phyloP scores from a whole-genome alignment of 2,113 vertebrate genomes.

The Ophthalmolycus amberensis region DNA sequence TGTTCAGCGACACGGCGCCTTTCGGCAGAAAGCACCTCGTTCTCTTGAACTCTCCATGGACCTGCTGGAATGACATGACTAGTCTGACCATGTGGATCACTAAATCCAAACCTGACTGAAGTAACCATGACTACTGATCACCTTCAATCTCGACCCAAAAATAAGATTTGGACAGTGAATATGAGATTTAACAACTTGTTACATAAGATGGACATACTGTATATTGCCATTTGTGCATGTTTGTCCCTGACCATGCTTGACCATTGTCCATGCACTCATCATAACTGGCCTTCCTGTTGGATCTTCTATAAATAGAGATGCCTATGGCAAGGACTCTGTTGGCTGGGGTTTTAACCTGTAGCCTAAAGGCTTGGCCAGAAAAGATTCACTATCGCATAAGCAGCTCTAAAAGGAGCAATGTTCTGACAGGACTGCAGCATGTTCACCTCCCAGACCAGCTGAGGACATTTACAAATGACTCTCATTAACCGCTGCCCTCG shows the following conservation, averaged over 20 bases:
- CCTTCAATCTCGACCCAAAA: background rate
- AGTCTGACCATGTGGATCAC: background rate
- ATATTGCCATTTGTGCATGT: background rate
- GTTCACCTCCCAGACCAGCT: background rate
- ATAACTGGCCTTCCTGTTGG: background rate
- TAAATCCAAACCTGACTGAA: background rate
- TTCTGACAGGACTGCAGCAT: background rate
- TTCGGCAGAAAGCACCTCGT: constrained; percentile 5
- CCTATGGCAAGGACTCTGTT: constrained; percentile 5
- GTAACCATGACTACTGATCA: background rate
- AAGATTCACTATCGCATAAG: background rate
- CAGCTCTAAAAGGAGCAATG: background rate
- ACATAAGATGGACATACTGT: background rate
- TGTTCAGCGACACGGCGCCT: background rate
- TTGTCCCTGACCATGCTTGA: constrained; percentile 15
- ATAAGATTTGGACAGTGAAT: background rate
- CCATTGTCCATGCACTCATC: background rate
- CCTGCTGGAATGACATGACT: constrained; percentile 6
- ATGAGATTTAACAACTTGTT: background rate
- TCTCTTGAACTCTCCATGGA: constrained; percentile 13
- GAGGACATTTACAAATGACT: background rate
- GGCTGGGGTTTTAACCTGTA: background rate
- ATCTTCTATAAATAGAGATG: constrained; percentile 4
- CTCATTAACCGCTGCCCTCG: background rate
- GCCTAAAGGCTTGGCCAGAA: background rate